Percentiles rank a stretch among this genome's conserved stretches.
These are phyloP conservation scores for Pionites leucogaster DNA, from an alignment of 2,113 vertebrate genomes.

Conservation along the genomic window DNA sequence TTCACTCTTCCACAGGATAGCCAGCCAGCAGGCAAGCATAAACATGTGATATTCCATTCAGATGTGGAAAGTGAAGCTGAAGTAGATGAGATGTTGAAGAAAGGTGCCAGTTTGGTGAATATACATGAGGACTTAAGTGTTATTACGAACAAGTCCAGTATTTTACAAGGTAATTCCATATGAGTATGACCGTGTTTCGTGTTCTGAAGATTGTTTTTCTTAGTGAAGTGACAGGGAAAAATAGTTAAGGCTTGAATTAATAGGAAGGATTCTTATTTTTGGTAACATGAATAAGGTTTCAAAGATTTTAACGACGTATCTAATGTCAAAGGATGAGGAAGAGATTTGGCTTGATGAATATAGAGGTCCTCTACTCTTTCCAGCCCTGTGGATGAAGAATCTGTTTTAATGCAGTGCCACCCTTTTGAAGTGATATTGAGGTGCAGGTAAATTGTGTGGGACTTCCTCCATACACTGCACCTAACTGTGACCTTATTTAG, in stretches of 20 bases:
- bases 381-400: neutral
- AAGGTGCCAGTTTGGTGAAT: neutral
- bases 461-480: neutral
- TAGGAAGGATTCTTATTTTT: neutral
- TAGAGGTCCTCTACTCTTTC: neutral
- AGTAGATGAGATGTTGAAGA: neutral
- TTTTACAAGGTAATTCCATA: neutral
- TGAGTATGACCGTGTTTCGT: neutral
- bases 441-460: neutral
- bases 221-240: neutral
- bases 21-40: slow-evolving; percentile 68
- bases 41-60: slow-evolving; percentile 86
- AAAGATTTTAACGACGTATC: neutral
- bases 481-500: neutral
- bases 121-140: slow-evolving; percentile 41
- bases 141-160: neutral
- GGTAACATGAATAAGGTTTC: neutral
- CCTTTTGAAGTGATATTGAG: neutral
- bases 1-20: slow-evolving; percentile 74
- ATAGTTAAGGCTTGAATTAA: neutral
- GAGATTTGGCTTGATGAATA: neutral
- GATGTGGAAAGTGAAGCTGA: slow-evolving; percentile 75
- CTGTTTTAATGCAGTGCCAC: neutral
- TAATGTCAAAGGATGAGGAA: neutral
- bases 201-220: neutral